Evolutionary conservation across 2,113 vertebrate genomes (phyloP).

Genomic region (Hippolais icterina): DNA sequence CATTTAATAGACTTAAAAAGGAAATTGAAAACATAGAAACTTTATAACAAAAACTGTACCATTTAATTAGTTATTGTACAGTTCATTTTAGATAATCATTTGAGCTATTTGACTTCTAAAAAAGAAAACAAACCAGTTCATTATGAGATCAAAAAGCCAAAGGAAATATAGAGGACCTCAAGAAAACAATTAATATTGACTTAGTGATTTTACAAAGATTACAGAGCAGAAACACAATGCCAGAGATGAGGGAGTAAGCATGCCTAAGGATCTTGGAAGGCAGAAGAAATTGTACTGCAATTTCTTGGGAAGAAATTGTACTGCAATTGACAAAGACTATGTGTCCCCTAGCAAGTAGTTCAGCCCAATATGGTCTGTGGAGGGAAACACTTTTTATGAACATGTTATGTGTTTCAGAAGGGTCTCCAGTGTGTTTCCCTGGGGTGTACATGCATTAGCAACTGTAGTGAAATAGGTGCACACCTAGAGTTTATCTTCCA

Average conservation of each 20-base stretch:
- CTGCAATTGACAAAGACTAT: accelerated
- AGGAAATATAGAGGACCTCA: neutral
- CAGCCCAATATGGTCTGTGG: neutral
- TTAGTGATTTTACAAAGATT: neutral
- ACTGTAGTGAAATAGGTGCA: neutral
- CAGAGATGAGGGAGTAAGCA: neutral
- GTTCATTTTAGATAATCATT: neutral
- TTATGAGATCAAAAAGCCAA: neutral
- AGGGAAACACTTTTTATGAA: neutral
- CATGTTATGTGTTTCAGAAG: neutral
- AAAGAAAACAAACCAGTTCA: neutral
- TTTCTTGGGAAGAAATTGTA: neutral
- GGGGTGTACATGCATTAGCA: neutral
- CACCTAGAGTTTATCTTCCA: neutral
- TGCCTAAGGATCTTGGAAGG: neutral
- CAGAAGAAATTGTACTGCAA: neutral
- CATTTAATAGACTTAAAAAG: neutral
- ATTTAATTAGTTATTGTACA: neutral
- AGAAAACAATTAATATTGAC: neutral
- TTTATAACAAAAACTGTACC: neutral
- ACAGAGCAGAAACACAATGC: neutral
- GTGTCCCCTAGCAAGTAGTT: neutral
- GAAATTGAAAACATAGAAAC: neutral
- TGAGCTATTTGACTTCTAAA: neutral
- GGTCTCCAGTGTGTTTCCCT: neutral